Percentiles rank a stretch among this genome's conserved stretches.
Evolutionary conservation across 2,113 vertebrate species (phyloP).

Genomic region (Acanthisitta chloris): DNA sequence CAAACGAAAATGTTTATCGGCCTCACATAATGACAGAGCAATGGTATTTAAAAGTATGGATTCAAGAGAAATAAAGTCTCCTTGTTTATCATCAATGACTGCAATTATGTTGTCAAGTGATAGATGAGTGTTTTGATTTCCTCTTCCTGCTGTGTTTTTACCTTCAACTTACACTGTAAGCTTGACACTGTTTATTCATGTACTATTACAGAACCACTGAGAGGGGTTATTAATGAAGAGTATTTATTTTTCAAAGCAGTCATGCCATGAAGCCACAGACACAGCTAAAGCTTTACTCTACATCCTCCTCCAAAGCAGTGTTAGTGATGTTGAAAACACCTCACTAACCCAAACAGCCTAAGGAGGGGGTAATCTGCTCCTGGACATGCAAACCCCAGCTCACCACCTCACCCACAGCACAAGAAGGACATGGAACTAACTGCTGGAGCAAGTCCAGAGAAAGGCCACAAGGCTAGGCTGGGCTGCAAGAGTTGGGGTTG

Average conservation of each 20-base stretch:
- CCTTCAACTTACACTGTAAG: background rate
- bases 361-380: background rate
- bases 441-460: background rate
- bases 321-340: background rate
- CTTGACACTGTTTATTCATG: slow-evolving; percentile 3
- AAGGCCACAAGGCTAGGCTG: background rate
- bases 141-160: slow-evolving; percentile 21
- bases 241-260: slow-evolving; percentile 22
- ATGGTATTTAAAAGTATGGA: background rate
- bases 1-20: background rate
- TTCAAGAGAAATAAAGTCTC: slow-evolving; percentile 7
- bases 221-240: slow-evolving; percentile 14
- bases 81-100: slow-evolving; percentile 42
- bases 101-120: slow-evolving; percentile 45
- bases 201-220: background rate
- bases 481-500: too few relatives aligned
- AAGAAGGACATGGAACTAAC: background rate
- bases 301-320: background rate
- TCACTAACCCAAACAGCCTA: background rate
- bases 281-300: background rate
- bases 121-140: slow-evolving; percentile 24
- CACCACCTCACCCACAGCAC: rapidly evolving
- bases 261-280: background rate
- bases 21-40: background rate
- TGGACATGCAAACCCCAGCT: background rate